Percentiles rank a stretch among this genome's conserved stretches.
phyloP scores from a whole-genome alignment of 2,888 invertebrate genomes.

The Phaedon cochleariae region DNA sequence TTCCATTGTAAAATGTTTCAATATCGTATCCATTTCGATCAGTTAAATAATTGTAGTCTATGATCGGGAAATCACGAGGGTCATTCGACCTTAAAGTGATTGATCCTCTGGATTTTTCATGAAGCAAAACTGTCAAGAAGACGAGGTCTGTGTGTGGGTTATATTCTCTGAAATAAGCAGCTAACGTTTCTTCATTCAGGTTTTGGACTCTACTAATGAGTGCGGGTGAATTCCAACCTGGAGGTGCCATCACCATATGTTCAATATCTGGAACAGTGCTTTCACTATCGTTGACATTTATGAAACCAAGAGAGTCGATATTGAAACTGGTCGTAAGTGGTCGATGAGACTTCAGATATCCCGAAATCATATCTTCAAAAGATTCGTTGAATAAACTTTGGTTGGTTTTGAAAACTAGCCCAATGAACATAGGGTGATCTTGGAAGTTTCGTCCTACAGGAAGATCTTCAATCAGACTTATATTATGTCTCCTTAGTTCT shows the following conservation, averaged over 20 bases:
- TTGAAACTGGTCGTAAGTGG: background rate
- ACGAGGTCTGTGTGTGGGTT: slow-evolving; percentile 32
- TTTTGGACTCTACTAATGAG: background rate
- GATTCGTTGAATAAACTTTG: background rate
- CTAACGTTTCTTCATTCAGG: background rate
- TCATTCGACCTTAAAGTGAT: slow-evolving; percentile 47
- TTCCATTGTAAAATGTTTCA: slow-evolving; percentile 71
- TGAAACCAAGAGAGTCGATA: background rate
- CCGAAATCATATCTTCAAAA: background rate
- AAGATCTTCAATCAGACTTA: slow-evolving; percentile 43
- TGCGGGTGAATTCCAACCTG: background rate
- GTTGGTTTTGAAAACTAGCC: slow-evolving; percentile 35
- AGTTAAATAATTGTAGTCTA: slow-evolving; percentile 44
- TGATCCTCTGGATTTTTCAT: slow-evolving; percentile 50
- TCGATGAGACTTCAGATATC: background rate
- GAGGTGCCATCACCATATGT: background rate
- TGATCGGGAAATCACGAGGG: slow-evolving; percentile 50
- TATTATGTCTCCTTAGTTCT: slow-evolving; percentile 40
- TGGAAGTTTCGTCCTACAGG: slow-evolving; percentile 47
- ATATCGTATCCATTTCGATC: slow-evolving; percentile 62
- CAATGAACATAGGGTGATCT: slow-evolving; percentile 48
- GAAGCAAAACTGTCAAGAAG: slow-evolving; percentile 41
- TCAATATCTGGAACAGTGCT: slow-evolving; percentile 4
- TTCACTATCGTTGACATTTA: background rate
- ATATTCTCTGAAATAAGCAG: background rate